Conservation (phyloP, 1,140 invertebrate species). For the Drosophila guanche region DNA sequence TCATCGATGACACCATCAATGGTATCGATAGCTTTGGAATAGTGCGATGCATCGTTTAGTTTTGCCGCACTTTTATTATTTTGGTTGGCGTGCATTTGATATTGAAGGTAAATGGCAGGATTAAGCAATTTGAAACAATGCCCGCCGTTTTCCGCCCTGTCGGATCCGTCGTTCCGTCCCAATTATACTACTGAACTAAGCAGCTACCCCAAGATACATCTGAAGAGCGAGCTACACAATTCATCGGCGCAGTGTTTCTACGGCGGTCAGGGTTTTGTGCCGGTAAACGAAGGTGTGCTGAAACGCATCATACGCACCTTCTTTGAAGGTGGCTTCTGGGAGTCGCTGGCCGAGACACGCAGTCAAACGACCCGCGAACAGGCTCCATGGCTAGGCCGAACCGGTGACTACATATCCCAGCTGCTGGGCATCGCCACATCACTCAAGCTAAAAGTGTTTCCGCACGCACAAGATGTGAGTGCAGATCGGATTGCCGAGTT, state of each 20-base stretch:
- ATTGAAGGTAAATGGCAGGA: conserved; percentile 44
- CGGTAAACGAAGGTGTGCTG: conserved; percentile 83
- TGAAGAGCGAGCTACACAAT: conserved; percentile 40
- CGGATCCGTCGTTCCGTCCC: conserved; percentile 8
- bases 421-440: conserved; percentile 70
- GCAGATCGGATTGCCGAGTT: conserved; percentile 79
- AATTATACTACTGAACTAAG: conserved; percentile 23
- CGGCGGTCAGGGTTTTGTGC: conserved; percentile 72
- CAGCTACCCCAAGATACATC: conserved; percentile 50
- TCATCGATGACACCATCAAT: too few relatives aligned
- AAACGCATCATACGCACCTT: conserved; percentile 84
- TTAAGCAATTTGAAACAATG: conserved; percentile 59
- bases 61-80: conserved; percentile 3
- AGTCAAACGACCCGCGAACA: conserved; percentile 71
- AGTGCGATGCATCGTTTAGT: too few relatives aligned
- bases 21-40: too few relatives aligned
- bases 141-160: conserved; percentile 31
- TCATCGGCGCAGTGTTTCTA: conserved; percentile 21
- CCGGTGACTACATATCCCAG: conserved; percentile 67
- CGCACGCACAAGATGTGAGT: conserved; percentile 79
- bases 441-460: conserved; percentile 78
- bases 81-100: not conserved
- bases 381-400: conserved; percentile 75
- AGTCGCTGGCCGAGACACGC: conserved; percentile 85
- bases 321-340: conserved; percentile 85